Base-by-base conservation (phyloP, 2,888 invertebrate species). In the Pollenia griseotomentosa region DNA sequence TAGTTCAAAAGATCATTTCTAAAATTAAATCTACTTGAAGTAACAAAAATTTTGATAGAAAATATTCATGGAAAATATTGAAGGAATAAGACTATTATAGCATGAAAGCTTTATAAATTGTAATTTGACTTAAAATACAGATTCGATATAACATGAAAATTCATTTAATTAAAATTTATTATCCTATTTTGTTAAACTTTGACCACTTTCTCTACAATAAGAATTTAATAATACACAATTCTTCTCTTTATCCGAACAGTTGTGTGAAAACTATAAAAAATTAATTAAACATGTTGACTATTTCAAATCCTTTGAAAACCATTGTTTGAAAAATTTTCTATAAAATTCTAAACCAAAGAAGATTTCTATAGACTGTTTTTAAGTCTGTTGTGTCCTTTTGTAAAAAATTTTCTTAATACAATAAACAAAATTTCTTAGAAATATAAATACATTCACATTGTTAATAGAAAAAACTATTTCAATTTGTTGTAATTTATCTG, bases 401-500 rank as follows among this genome's bases (percentile, higher is more conserved):
- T 55, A 10, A 23, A 55, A 55, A 55, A 33, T 55, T 19, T 19
- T 4, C 23, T 19, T 1, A 55, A 19, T 10, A 57, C 57, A 57
- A 57, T 57, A 23, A 57, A 11, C 19, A 57, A 11, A 23, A 33
- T 57, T 12, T 57, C 19, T 57, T n/a, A 23, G 12, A 57, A 57
- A 57, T 57, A 57, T 19, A 23, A 57, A 57, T 0, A 57, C 57
- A 23, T 57, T 57, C 8, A 2, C n/a, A 57, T 23, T 57, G 57
- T 6, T 23, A 5, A 57, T 33, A 33, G 6, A 23, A 57, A 12
- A 11, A 11, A 23, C 57, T 19, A 57, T 23, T 6, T 5, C 23
- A 57, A 57, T 57, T 57, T 57, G 57, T 57, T 57, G 23, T 57
- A 57, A 57, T 23, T 57, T 57, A 11, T 57, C 23, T 23, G 57